Evolutionary conservation across 2,113 vertebrate species (phyloP).

Genomic region (Bettongia penicillata): DNA sequence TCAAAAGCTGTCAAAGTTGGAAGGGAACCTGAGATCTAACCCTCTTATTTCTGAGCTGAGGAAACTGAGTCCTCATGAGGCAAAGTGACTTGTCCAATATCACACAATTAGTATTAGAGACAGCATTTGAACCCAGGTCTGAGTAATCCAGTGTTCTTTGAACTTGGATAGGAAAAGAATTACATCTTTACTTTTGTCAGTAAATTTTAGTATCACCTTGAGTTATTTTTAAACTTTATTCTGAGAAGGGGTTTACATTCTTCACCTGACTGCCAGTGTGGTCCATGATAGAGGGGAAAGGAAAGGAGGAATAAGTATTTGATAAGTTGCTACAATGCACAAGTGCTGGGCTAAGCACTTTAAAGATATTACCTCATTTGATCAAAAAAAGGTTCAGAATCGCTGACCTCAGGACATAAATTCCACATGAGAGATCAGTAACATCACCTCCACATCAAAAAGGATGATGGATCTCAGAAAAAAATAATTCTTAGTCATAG

Average conservation of each 20-base stretch:
- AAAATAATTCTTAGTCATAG: background rate
- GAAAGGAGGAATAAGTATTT: background rate
- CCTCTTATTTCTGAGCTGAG: background rate
- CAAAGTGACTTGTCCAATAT: background rate
- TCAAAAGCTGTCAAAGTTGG: background rate
- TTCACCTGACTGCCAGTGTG: background rate
- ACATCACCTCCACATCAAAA: conserved; percentile 31
- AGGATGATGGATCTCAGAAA: background rate
- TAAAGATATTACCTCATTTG: background rate
- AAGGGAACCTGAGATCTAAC: background rate
- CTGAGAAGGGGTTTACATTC: background rate
- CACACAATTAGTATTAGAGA: background rate
- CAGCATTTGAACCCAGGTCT: background rate
- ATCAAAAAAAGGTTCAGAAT: background rate
- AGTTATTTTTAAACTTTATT: background rate
- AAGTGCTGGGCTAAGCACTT: background rate
- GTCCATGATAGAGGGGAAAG: background rate
- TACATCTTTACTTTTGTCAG: background rate
- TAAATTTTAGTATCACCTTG: background rate
- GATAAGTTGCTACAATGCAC: background rate
- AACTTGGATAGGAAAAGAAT: background rate
- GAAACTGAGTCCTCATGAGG: background rate
- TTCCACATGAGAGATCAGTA: conserved; percentile 15
- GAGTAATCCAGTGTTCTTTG: background rate
- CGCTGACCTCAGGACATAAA: background rate